A percentile compares a stretch with the other conserved stretches of the same genome.
phyloP scores from a whole-genome alignment of 2,888 invertebrate genomes.

The Spialia ferax region DNA sequence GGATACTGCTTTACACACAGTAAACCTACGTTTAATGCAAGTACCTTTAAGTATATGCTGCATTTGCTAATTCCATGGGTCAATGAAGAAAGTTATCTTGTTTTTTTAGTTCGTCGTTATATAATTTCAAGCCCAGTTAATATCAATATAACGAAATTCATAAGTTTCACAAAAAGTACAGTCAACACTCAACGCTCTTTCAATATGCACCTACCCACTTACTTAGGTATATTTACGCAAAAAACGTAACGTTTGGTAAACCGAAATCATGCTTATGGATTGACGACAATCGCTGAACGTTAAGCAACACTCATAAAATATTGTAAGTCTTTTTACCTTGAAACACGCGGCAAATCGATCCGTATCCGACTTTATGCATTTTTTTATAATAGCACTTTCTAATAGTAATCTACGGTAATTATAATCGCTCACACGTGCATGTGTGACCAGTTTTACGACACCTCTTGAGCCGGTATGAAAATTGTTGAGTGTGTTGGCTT shows the following conservation, averaged over 20 bases:
- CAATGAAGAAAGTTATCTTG: constrained; percentile 23
- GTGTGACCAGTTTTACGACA: constrained; percentile 24
- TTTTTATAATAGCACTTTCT: constrained; percentile 45
- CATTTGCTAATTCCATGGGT: constrained; percentile 17
- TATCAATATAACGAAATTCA: neutral
- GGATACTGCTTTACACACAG: constrained; percentile 58
- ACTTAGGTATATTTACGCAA: neutral
- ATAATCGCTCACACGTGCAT: constrained; percentile 36
- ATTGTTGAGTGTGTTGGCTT: neutral
- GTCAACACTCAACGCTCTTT: neutral
- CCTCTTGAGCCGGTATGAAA: constrained; percentile 14
- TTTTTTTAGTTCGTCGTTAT: neutral
- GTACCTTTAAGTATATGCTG: constrained; percentile 17
- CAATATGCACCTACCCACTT: neutral
- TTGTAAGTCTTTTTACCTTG: constrained; percentile 32
- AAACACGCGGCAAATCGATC: constrained; percentile 30
- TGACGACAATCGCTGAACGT: constrained; percentile 26
- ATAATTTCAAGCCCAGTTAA: neutral
- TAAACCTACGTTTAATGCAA: constrained; percentile 22
- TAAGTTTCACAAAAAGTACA: neutral
- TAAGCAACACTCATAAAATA: constrained; percentile 30
- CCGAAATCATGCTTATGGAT: constrained; percentile 30
- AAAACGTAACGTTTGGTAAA: constrained; percentile 4
- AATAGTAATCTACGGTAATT: constrained; percentile 43
- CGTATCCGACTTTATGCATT: constrained; percentile 27